Evolutionary conservation across 2,888 invertebrate species (phyloP), one percentile per base, ranked within the genome.

Genomic region (Mythimna impura): DNA sequence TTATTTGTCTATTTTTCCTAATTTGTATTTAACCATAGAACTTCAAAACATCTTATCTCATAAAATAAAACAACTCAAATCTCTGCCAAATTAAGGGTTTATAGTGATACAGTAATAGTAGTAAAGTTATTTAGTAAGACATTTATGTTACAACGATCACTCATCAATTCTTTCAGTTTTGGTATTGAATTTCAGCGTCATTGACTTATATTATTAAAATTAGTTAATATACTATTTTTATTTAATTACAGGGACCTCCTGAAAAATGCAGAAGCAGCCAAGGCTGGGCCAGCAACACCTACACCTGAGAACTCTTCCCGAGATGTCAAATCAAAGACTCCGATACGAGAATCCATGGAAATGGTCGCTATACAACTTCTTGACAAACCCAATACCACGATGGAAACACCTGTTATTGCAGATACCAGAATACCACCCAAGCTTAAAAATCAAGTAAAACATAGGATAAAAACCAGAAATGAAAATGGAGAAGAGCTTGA

Each of bases 381-480:
- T 62, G 96, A 97, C 10, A 94, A 95, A 87, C 94, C 89, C 6
- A 95, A 94, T 71, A 84, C 90, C 30, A 91, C 94, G 2, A 85
- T 85, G 2, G 91, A 92, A 69, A 86, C 93, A 43, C 94, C 96
- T 52, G 91, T 97, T 36, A 94, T 96, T 14, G 90, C 96, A 10
- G 97, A 97, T 83, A 96, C 96, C 0, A 96, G 97, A 92, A 97
- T 97, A 80, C 97, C 97, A 30, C 97, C 97, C 8, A 97, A 96
- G 91, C 89, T 97, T 1, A 97, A 97, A 89, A 96, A 94, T 69
- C 97, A 97, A 89, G 85, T 95, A 17, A 96, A 96, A 86, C 93
- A 94, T 67, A 95, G 92, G 88, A 89, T 93, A 6, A 95, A 95
- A 89, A 94, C 93, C 17, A 93, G 94, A 80, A 91, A 93, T 58